Base-by-base conservation (phyloP, 2,888 invertebrate genomes). In the Rhaphigaster nebulosa region DNA sequence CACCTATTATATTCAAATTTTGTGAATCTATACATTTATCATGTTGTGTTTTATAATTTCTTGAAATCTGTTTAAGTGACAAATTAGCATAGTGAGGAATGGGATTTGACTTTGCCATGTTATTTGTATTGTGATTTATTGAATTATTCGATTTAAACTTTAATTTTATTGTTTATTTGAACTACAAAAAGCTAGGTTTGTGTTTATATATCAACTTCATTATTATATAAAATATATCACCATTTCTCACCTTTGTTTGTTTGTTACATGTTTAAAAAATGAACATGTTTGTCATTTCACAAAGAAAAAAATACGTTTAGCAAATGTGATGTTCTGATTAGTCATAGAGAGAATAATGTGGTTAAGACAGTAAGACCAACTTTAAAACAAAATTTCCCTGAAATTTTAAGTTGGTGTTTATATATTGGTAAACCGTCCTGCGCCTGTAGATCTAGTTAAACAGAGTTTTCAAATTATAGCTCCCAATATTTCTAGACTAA, bases 271-370 rank as follows among this genome's bases (percentile, higher is more conserved):
- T 52, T 90, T 56, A 70, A 89, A 84, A 88, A 89, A n/a, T n/a
- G n/a, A 84, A 52, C 80, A 60, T 70, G 88, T 41, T 80, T 88
- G 80, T 91, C 84, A 90, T 89, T 89, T 90, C 88, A 84, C 45
- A 90, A 89, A 89, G 88, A 87, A 91, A 91, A 87, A 90, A 91
- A 88, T 92, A 92, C 92, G 92, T 92, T 92, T 92, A 92, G 90
- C 90, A 87, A 91, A 91, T 92, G 92, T 92, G 92, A 92, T 92
- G 92, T 91, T 91, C 89, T 88, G 89, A 91, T 91, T 91, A 91
- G 91, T 91, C 91, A 70, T 91, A 91, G 91, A 88, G 87, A 91
- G 70, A 91, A 91, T 87, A 89, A 91, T 89, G 70, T 87, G 60
- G 70, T 89, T 91, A 91, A 92, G 91, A 90, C 91, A 91, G 91